Percentiles rank a stretch among this genome's conserved stretches.
Conservation (phyloP, 2,113 vertebrate genomes). For the Spheniscus mendiculus region DNA sequence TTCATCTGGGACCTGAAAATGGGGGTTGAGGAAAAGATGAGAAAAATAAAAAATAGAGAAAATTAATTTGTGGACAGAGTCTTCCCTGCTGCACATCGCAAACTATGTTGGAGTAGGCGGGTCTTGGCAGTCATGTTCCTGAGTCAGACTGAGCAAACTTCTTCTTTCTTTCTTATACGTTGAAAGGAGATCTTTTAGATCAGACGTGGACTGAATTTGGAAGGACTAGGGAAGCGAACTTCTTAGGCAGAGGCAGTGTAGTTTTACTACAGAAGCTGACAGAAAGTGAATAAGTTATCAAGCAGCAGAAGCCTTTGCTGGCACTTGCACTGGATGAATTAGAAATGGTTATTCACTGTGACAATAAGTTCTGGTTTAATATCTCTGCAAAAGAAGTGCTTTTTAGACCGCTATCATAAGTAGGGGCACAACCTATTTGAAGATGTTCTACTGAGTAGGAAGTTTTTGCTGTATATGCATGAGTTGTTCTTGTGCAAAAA, state of each 20-base stretch:
- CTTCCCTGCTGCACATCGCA: not conserved
- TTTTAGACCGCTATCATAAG: not conserved
- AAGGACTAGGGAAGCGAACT: not conserved
- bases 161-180: not conserved
- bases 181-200: not conserved
- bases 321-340: not conserved
- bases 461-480: not conserved
- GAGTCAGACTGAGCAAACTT: not conserved
- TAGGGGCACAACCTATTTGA: not conserved
- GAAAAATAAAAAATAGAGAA: not conserved
- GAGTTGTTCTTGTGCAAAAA: not conserved
- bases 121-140: not conserved
- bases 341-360: not conserved
- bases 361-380: not conserved
- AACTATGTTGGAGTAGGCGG: not conserved
- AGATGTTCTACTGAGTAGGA: not conserved
- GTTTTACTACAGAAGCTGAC: not conserved
- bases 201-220: not conserved
- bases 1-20: not conserved
- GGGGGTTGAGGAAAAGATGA: not conserved
- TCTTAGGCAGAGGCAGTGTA: not conserved
- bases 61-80: not conserved
- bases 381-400: not conserved
- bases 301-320: not conserved
- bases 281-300: not conserved